Evolutionary conservation across 1,140 invertebrate genomes (phyloP).

Genomic region (Drusus annulatus): DNA sequence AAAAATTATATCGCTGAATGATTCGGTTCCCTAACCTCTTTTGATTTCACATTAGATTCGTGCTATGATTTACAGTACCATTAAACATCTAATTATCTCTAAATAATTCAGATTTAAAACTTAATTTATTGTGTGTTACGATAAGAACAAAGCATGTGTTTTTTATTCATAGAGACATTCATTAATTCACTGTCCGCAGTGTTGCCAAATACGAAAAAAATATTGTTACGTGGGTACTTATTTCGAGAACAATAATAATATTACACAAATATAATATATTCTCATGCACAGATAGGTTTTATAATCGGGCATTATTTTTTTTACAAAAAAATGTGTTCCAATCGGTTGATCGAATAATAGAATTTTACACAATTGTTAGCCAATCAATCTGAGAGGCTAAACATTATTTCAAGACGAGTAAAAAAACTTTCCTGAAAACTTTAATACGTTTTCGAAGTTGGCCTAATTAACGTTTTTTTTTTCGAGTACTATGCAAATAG

Average conservation of each 20-base stretch:
- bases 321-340: too few relatives aligned
- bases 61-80: slow-evolving; percentile 32
- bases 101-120: slow-evolving; percentile 22
- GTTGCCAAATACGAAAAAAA: too few relatives aligned
- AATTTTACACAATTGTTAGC: too few relatives aligned
- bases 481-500: background rate
- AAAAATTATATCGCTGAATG: slow-evolving; percentile 36
- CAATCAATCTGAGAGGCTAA: too few relatives aligned
- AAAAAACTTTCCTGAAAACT: background rate
- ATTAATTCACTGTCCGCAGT: background rate
- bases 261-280: too few relatives aligned
- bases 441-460: background rate
- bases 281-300: too few relatives aligned
- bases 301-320: too few relatives aligned
- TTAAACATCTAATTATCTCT: slow-evolving; percentile 30
- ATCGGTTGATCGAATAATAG: too few relatives aligned
- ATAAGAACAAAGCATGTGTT: slow-evolving; percentile 25
- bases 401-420: too few relatives aligned
- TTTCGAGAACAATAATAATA: too few relatives aligned
- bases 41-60: slow-evolving; percentile 43
- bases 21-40: slow-evolving; percentile 31
- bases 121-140: slow-evolving; percentile 13
- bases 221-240: too few relatives aligned
- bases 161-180: slow-evolving; percentile 19
- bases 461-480: slow-evolving; percentile 1